phyloP scores from a whole-genome alignment of 2,113 vertebrate genomes.

The Apteryx mantelli region DNA sequence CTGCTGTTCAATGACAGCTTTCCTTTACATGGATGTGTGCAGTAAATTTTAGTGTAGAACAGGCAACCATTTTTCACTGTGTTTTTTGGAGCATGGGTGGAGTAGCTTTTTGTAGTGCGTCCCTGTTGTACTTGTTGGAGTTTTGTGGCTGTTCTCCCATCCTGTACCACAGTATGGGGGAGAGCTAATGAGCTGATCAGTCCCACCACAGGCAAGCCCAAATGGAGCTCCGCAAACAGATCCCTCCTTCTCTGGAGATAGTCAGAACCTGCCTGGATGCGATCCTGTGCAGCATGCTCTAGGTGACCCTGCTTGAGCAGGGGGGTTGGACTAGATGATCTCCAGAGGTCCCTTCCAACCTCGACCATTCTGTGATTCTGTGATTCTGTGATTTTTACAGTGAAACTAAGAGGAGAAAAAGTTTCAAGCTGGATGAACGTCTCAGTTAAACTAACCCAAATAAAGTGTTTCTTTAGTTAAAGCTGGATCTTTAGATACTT shows the following conservation, averaged over 20 bases:
- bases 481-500: background rate
- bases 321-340: too few relatives aligned
- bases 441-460: background rate
- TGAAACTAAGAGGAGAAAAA: background rate
- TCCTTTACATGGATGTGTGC: background rate
- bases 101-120: background rate
- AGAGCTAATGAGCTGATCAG: rapidly evolving
- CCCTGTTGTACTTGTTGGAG: rapidly evolving
- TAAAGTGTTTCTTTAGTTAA: background rate
- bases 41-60: background rate
- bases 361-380: too few relatives aligned
- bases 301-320: too few relatives aligned
- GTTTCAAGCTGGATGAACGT: background rate
- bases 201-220: rapidly evolving
- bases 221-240: background rate
- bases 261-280: too few relatives aligned
- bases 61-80: rapidly evolving
- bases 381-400: background rate
- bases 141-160: background rate
- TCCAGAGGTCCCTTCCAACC: too few relatives aligned
- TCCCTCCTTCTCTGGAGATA: background rate
- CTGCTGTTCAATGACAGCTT: rapidly evolving
- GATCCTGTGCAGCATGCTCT: too few relatives aligned
- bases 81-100: background rate
- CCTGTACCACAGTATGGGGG: rapidly evolving